Evolutionary conservation across 2,797 vertebrate species (phyloP).

Genomic region (Gadopsis bispinosus): DNA sequence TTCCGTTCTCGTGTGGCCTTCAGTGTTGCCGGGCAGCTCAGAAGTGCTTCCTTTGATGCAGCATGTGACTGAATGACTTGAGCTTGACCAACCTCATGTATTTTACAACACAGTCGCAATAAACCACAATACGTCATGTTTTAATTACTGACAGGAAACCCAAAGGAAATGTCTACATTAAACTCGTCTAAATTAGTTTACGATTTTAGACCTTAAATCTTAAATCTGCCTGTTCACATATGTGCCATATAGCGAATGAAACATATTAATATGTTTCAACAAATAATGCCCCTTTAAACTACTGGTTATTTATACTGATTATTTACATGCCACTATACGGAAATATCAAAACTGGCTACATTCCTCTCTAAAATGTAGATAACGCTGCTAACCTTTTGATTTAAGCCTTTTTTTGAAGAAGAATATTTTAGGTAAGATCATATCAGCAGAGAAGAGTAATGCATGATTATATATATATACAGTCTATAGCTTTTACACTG

Average conservation of each 20-base stretch:
- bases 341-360: neutral
- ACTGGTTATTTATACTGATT: neutral
- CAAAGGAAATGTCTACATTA: neutral
- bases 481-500: neutral
- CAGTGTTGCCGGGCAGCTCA: constrained; percentile 36
- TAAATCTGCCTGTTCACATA: too few species aligned
- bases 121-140: constrained; percentile 27
- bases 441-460: neutral
- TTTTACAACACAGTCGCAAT: constrained; percentile 29
- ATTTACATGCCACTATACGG: neutral
- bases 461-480: neutral
- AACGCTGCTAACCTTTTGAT: neutral
- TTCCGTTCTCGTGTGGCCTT: constrained; percentile 39
- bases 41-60: constrained; percentile 42
- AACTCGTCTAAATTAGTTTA: neutral
- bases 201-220: constrained; percentile 6
- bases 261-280: neutral
- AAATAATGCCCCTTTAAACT: neutral
- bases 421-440: neutral
- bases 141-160: constrained; percentile 23
- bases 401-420: too few species aligned
- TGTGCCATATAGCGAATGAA: too few species aligned
- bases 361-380: neutral
- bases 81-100: constrained; percentile 29
- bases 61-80: neutral